Conservation (phyloP, 2,113 vertebrate genomes). For the Capreolus pygargus region DNA sequence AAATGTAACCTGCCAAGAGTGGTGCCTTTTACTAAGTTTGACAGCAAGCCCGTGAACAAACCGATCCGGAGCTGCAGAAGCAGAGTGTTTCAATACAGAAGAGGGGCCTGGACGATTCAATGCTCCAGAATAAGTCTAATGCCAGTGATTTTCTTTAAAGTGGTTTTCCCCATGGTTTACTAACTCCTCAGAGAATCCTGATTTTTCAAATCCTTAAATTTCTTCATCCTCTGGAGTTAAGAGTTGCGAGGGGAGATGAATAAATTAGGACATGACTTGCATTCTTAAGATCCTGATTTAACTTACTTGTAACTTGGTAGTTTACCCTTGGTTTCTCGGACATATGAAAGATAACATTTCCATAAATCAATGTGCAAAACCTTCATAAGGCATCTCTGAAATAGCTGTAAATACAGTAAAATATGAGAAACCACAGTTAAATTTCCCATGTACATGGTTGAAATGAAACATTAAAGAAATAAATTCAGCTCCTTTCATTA, state of each 20-base stretch:
- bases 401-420: slow-evolving; percentile 88
- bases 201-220: slow-evolving; percentile 15
- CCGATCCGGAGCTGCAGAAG: not conserved
- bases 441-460: slow-evolving; percentile 43
- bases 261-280: not conserved
- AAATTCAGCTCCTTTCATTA: not conserved
- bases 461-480: slow-evolving; percentile 41
- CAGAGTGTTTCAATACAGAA: not conserved
- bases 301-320: slow-evolving; percentile 99
- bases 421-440: slow-evolving; percentile 68
- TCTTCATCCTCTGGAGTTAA: not conserved
- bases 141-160: slow-evolving; percentile 16
- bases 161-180: not conserved
- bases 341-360: slow-evolving; percentile 99
- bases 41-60: not conserved
- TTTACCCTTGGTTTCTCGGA: slow-evolving; percentile 99
- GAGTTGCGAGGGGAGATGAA: not conserved
- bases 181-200: slow-evolving; percentile 16
- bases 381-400: slow-evolving; percentile 99
- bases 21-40: not conserved
- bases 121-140: not conserved
- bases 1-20: not conserved
- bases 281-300: slow-evolving; percentile 46
- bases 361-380: slow-evolving; percentile 99
- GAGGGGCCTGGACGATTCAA: not conserved